Conservation (phyloP, 2,113 vertebrate genomes). For the Brienomyrus brachyistius region DNA sequence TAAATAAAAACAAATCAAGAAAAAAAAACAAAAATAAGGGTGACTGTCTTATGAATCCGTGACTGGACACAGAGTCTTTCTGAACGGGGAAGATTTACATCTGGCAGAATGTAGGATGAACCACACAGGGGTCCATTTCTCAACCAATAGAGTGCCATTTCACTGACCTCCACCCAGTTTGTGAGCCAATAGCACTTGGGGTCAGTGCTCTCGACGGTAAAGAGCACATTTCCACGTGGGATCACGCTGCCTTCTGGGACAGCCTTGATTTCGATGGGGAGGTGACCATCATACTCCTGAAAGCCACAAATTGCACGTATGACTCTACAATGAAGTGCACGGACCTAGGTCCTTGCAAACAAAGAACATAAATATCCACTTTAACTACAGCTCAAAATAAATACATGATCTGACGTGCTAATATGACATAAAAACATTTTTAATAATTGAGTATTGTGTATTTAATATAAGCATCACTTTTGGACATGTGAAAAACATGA, state of each 20-base stretch:
- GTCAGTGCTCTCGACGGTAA: constrained; percentile 97
- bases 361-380: neutral
- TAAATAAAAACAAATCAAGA: neutral
- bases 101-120: neutral
- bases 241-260: constrained; percentile 95
- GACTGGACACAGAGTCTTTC: neutral
- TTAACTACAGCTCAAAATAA: neutral
- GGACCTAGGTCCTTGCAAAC: neutral
- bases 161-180: constrained; percentile 93
- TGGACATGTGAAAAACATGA: neutral
- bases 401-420: neutral
- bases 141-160: neutral
- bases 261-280: constrained; percentile 96
- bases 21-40: neutral
- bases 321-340: neutral
- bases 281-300: constrained; percentile 89
- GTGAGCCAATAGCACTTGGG: constrained; percentile 98
- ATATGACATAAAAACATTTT: neutral
- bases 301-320: neutral
- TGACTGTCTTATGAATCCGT: neutral
- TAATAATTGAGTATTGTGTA: neutral
- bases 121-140: neutral
- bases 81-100: neutral
- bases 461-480: neutral
- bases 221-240: constrained; percentile 93